phyloP scores from a whole-genome alignment of 2,888 invertebrate species.

The Branchipolynoe longqiensis region DNA sequence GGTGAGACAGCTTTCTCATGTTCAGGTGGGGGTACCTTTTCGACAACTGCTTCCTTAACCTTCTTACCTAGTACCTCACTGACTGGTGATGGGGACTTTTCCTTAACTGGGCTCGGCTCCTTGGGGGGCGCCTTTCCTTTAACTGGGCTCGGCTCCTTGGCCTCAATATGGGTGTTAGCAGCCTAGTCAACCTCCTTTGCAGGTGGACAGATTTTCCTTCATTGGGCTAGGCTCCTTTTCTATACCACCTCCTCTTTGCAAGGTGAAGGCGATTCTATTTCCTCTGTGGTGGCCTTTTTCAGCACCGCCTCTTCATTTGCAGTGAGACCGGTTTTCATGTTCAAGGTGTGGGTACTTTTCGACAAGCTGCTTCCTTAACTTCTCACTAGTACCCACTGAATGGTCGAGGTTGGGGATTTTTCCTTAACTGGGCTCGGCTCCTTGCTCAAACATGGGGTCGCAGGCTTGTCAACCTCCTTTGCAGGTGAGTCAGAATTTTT shows the following conservation, averaged over 20 bases:
- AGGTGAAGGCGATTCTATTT: slow-evolving; percentile 1
- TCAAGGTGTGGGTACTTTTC: neutral
- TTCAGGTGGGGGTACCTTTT: neutral
- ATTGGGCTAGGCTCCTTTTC: neutral
- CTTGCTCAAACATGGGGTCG: neutral
- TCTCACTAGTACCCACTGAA: neutral
- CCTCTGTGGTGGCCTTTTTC: neutral
- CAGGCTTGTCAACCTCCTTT: neutral
- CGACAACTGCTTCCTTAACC: neutral
- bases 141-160: neutral
- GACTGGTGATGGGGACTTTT: slow-evolving; percentile 1
- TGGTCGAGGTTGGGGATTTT: neutral
- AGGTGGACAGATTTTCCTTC: neutral
- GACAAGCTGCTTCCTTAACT: neutral
- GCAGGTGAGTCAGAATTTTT: slow-evolving; percentile 1
- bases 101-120: neutral
- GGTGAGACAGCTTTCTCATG: neutral
- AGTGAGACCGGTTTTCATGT: neutral
- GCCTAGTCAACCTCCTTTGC: neutral
- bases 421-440: neutral
- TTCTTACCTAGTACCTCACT: neutral
- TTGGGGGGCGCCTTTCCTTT: neutral
- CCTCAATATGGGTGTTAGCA: neutral
- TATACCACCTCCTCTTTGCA: neutral
- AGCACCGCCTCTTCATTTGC: neutral